Base-by-base conservation (phyloP, 2,797 vertebrate species). In the Otus scops region DNA sequence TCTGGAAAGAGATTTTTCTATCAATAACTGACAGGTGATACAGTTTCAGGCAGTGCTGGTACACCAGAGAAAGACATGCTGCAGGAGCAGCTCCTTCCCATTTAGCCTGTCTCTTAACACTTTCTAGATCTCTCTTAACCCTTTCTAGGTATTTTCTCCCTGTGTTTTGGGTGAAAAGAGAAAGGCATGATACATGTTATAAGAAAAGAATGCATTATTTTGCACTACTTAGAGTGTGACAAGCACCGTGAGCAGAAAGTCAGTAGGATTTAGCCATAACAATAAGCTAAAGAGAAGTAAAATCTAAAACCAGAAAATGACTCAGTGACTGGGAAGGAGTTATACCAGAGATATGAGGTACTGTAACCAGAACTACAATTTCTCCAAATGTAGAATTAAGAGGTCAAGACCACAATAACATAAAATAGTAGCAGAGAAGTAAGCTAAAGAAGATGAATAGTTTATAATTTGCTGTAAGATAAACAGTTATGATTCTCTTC, bases 231-330 rank as follows among this genome's bases (percentile, higher is more conserved):
- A 65, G 30, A 64, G 71, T 5, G 30, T 84, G 85, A 88, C 65
- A 84, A 53, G 79, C 81, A 48, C 26, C 0, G 4, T 76, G 80
- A 85, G 85, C 94, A 93, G 89, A 88, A 89, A 96, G 61, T 57
- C 92, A 76, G 59, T 60, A 69, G 50, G 83, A 88, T 90, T 97
- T 92, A 95, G 92, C 89, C 85, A 79, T 92, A 96, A 96, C 85
- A 93, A 90, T 85, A 90, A 90, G 47, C 59, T 96, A 69, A 92
- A 68, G 51, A 90, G n/a, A 96, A 90, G 28, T 68, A 84, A 86
- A 93, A 86, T 86, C 94, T 97, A 95, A 95, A 94, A 88, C 0
- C 69, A 90, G 93, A 96, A 97, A 67, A 76, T 96, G 70, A 95
- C 48, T 94, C 91, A 79, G 45, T 90, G 83, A 81, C 84, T 88